A percentile compares a stretch with the other conserved stretches of the same genome.
Conservation (phyloP, 2,888 invertebrate species). For the Catocala sponsa region DNA sequence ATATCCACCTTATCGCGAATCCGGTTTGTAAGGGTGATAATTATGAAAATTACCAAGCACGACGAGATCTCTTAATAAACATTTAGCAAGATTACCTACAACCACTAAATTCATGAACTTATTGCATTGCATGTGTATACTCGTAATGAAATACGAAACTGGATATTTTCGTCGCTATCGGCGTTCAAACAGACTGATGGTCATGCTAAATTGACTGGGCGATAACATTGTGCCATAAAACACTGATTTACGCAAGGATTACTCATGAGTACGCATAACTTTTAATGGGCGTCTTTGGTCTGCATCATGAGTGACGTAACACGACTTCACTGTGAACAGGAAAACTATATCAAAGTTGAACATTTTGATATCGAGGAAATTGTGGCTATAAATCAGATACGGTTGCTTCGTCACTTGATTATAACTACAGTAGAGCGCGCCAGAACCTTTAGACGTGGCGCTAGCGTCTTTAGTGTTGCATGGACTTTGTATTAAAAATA, state of each 20-base stretch:
- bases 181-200: conserved; percentile 53
- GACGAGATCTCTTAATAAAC: conserved; percentile 54
- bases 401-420: conserved; percentile 18
- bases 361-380: conserved; percentile 28
- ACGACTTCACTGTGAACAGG: conserved; percentile 13
- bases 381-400: conserved; percentile 21
- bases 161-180: conserved; percentile 44
- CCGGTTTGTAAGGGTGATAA: conserved; percentile 51
- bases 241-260: conserved; percentile 66
- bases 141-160: conserved; percentile 41
- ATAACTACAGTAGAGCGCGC: conserved; percentile 8
- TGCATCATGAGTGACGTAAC: conserved; percentile 44
- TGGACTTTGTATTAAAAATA: conserved; percentile 16
- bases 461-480: not conserved
- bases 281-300: conserved; percentile 50
- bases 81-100: conserved; percentile 48
- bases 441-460: not conserved
- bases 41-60: conserved; percentile 54
- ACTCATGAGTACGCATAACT: conserved; percentile 61
- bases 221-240: conserved; percentile 68
- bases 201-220: conserved; percentile 66
- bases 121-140: conserved; percentile 44
- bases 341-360: conserved; percentile 30
- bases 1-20: conserved; percentile 43
- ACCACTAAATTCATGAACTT: conserved; percentile 48